phyloP scores from a whole-genome alignment of 2,797 vertebrate genomes.

The Crocodylus rhombifer region DNA sequence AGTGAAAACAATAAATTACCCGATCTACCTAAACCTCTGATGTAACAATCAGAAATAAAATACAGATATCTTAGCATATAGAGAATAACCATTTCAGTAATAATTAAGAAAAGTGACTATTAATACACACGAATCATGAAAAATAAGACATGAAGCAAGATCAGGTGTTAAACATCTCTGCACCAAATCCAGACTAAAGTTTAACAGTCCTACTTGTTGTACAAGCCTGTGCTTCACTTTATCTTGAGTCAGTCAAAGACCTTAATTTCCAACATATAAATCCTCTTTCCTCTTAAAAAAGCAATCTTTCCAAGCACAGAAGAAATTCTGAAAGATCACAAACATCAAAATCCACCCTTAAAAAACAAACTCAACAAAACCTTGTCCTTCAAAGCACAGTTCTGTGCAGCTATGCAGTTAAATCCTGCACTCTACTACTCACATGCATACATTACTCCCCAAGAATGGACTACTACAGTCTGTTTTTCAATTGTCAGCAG shows the following conservation, averaged over 20 bases:
- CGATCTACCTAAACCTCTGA: background rate
- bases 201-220: background rate
- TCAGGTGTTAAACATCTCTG: too few relatives aligned
- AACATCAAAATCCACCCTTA: background rate
- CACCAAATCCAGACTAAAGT: too few relatives aligned
- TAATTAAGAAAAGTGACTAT: rapidly evolving
- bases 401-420: background rate
- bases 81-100: rapidly evolving
- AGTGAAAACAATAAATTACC: slow-evolving; percentile 48
- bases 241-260: background rate
- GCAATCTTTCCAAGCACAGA: background rate
- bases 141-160: background rate
- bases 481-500: background rate
- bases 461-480: background rate
- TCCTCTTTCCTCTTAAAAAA: background rate
- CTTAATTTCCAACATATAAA: background rate
- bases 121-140: rapidly evolving
- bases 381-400: background rate
- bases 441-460: background rate
- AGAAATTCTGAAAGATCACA: background rate
- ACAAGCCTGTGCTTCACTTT: background rate
- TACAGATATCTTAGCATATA: rapidly evolving
- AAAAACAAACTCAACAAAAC: background rate
- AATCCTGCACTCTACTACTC: background rate
- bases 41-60: background rate